Evolutionary conservation across 2,888 invertebrate genomes (phyloP), one percentile per base, ranked within the genome.

Genomic region (Camponotus fellah): DNA sequence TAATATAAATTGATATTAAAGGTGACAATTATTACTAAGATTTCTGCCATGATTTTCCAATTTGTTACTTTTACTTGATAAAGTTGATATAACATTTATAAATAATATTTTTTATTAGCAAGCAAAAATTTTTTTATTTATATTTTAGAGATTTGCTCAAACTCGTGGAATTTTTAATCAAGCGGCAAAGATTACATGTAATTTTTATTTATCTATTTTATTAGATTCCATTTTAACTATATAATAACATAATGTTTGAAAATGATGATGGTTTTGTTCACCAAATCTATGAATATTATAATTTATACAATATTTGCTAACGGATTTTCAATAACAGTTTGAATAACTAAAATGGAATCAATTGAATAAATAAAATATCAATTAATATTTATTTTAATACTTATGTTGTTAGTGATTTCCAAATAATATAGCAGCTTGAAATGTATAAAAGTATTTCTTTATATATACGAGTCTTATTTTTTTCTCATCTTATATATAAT

Each of bases 271-370:
- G 6, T 53, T 53, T 37, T n/a, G 34, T n/a, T 34, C 40, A 76
- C 2, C 9, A 56, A 60, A 56, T 76, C 26, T 77, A 26, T 77
- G 40, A 77, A 8, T 77, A 34, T n/a, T 8, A 53, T 66, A 40
- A 77, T 77, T 66, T 46, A 2, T 66, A 26, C 2, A 12, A 26
- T 75, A 49, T 75, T 75, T 64, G 60, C 32, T 74, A 60, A 21
- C 21, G 64, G 14, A 75, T 53, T 53, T 53, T 46, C 2, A 58
- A 40, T 34, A 46, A 5, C 0, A 46, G 8, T 40, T 34, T 62
- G 9, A 62, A 46, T 26, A 49, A 49, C 10, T 32, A 46, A 3
- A 21, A 14, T 49, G 34, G 26, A 26, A 26, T 26, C 26, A 26
- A 26, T 26, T 26, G 26, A 26, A 26, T 2, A 26, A 26, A 0